Evolutionary conservation across 2,888 invertebrate species (phyloP), one percentile per base, ranked within the genome.

Genomic region (Prosopocoilus inquinatus): DNA sequence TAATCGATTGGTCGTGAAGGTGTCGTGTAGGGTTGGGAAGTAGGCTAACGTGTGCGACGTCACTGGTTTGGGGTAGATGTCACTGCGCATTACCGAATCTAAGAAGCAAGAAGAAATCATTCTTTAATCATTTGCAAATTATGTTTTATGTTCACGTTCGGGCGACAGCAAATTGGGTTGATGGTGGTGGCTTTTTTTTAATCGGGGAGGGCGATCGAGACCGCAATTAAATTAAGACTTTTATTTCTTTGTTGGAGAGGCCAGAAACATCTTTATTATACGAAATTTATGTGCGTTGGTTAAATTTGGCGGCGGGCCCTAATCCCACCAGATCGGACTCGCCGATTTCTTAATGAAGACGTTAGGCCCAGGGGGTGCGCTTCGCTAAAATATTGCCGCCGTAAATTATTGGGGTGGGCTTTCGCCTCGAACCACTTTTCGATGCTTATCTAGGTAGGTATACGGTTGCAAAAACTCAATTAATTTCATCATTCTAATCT

Each of bases 1-100:
- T 1, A 84, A 71, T 57, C 84, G 70, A 63, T 65, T 67, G 45
- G 79, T 70, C 62, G 81, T 79, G 67, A 66, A 64, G 54, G 61
- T 64, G n/a, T 70, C 73, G 50, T 66, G 70, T 9, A 70, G 61
- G 11, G 68, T 57, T 47, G 70, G 65, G 51, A 72, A 70, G 46
- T 74, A 73, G 5, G 69, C 60, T 9, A 70, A 47, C 16, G 54
- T 52, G 47, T 61, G 70, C 16, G 67, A 52, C 41, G 68, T 55
- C 8, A 47, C 39, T 15, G 65, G 58, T 62, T 73, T 75, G 4
- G 68, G 47, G 60, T 74, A 75, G 45, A 74, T 64, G 36, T 75
- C 75, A 8, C 68, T 59, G 43, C 67, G 58, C 41, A 74, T 66
- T 32, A 70, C 56, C 11, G 68, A 58, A 54, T 73, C 72, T 73